Evolutionary conservation across 2,888 invertebrate genomes (phyloP).

Genomic region (Caenorhabditis drosophilae): DNA sequence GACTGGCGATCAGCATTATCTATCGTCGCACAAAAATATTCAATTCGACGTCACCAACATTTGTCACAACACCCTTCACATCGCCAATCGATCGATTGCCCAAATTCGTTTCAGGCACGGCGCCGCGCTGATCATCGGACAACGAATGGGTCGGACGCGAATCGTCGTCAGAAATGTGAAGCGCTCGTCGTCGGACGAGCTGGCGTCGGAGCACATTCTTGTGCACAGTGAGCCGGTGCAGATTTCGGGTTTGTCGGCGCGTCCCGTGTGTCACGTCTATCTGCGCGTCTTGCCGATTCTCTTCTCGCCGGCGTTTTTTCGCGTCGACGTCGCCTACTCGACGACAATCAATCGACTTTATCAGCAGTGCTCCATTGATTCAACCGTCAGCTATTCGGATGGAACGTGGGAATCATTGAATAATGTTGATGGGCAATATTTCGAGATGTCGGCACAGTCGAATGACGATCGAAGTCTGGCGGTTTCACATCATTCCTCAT

Average conservation of each 20-base stretch:
- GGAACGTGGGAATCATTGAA: slow-evolving; percentile 49
- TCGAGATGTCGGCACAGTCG: slow-evolving; percentile 46
- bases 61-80: slow-evolving; percentile 28
- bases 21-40: slow-evolving; percentile 52
- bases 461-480: slow-evolving; percentile 50
- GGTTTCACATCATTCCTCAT: slow-evolving; percentile 41
- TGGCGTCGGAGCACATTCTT: slow-evolving; percentile 13
- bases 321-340: slow-evolving; percentile 15
- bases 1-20: slow-evolving; percentile 58
- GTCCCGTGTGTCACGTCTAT: slow-evolving; percentile 22
- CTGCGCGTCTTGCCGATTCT: slow-evolving; percentile 27
- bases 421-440: slow-evolving; percentile 39
- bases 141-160: slow-evolving; percentile 42
- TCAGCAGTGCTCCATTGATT: slow-evolving; percentile 51
- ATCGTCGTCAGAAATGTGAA: slow-evolving; percentile 18
- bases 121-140: slow-evolving; percentile 44
- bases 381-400: slow-evolving; percentile 55
- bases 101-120: slow-evolving; percentile 37
- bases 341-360: slow-evolving; percentile 22
- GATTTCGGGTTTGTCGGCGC: slow-evolving; percentile 25
- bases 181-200: slow-evolving; percentile 17
- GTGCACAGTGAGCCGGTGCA: slow-evolving; percentile 21
- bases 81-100: slow-evolving; percentile 31
- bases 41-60: slow-evolving; percentile 61
- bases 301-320: slow-evolving; percentile 28